phyloP scores from a whole-genome alignment of 2,113 vertebrate species.

The Pseudopipra pipra region DNA sequence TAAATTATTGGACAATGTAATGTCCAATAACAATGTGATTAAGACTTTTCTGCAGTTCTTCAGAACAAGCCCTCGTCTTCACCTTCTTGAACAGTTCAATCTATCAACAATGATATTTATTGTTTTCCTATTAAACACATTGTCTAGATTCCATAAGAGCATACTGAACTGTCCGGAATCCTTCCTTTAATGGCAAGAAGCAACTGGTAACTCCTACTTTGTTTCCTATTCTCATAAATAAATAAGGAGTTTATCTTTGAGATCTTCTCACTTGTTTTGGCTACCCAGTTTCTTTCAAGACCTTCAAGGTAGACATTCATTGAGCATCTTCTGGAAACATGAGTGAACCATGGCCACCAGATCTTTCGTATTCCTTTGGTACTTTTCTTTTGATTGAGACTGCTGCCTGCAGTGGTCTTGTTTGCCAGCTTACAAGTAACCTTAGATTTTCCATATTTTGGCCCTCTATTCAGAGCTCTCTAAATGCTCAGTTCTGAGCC shows the following conservation, averaged over 20 bases:
- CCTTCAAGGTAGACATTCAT: not conserved
- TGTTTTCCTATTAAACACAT: not conserved
- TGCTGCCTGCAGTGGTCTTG: not conserved
- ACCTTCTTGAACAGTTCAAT: not conserved
- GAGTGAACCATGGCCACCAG: not conserved
- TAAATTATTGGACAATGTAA: not conserved
- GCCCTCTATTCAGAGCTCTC: not conserved
- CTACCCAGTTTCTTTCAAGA: not conserved
- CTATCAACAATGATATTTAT: not conserved
- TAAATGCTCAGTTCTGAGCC: not conserved
- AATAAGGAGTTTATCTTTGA: not conserved
- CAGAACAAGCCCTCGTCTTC: not conserved
- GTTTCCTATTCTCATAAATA: not conserved
- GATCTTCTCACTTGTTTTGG: not conserved
- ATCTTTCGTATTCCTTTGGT: not conserved
- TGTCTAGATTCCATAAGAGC: not conserved
- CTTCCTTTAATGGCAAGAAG: not conserved
- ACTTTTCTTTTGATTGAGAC: not conserved
- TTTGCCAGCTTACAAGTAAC: not conserved
- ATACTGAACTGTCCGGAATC: not conserved
- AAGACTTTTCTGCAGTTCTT: not conserved
- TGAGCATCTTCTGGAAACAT: not conserved
- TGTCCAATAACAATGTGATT: not conserved
- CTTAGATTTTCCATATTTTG: not conserved
- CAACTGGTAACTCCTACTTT: not conserved